phyloP scores from a whole-genome alignment of 2,888 invertebrate genomes.

The Deilephila elpenor region DNA sequence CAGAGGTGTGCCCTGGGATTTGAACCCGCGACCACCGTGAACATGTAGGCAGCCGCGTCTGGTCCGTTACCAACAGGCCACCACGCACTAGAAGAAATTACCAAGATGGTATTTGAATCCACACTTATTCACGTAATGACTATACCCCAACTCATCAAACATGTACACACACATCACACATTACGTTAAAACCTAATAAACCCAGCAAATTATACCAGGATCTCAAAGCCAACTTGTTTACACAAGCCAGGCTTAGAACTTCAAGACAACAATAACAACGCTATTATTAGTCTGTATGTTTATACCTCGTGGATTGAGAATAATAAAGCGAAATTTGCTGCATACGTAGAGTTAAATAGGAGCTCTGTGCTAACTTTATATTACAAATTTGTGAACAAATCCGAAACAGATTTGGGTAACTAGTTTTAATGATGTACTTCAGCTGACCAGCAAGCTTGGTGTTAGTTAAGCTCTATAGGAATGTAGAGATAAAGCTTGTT shows the following conservation, averaged over 20 bases:
- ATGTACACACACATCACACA: too few species aligned
- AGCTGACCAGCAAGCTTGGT: constrained; percentile 2
- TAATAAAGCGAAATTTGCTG: not conserved
- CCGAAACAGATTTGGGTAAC: not conserved
- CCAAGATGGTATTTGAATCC: too few species aligned
- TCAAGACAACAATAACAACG: constrained; percentile 1
- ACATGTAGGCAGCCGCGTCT: too few species aligned
- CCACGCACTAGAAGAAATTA: too few species aligned
- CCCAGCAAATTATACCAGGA: not conserved
- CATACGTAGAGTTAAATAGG: not conserved
- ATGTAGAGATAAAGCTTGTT: not conserved
- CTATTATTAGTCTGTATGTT: constrained; percentile 1
- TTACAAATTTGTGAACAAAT: not conserved
- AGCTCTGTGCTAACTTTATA: not conserved
- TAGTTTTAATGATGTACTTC: not conserved
- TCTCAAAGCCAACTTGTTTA: not conserved
- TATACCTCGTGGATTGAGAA: not conserved
- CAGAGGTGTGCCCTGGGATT: too few species aligned
- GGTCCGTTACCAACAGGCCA: too few species aligned
- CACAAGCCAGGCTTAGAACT: not conserved
- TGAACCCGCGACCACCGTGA: too few species aligned
- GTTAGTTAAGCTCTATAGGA: not conserved
- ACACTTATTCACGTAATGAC: too few species aligned
- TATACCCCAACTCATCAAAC: too few species aligned
- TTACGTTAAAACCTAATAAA: not conserved